These are phyloP conservation scores for Sabellastarte sp. DNA, from an alignment of 2,888 invertebrate species.

Conservation along the genomic window DNA sequence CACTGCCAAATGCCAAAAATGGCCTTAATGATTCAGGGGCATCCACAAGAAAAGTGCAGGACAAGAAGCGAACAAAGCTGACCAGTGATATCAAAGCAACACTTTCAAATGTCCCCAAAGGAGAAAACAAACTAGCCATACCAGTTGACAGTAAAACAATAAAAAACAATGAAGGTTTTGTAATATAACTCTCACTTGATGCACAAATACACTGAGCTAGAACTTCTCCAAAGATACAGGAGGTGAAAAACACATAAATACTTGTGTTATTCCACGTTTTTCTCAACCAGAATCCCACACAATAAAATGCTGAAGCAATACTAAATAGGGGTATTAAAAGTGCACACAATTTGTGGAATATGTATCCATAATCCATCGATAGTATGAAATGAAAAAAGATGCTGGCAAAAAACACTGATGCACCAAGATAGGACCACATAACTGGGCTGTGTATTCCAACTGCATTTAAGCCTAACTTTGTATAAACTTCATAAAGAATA, in stretches of 20 bases:
- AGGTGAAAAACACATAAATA: neutral
- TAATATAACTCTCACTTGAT: neutral
- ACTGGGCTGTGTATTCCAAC: too few relatives aligned
- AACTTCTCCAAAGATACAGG: neutral
- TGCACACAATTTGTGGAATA: neutral
- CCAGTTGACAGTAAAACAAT: neutral
- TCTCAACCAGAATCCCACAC: neutral
- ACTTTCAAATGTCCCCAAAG: neutral
- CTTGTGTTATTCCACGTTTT: neutral
- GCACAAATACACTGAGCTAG: neutral
- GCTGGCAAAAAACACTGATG: too few relatives aligned
- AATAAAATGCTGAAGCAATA: neutral
- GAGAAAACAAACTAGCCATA: neutral
- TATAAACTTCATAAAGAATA: too few relatives aligned
- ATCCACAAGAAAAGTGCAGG: neutral
- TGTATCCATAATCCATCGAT: neutral
- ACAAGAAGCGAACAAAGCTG: neutral
- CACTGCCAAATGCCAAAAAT: neutral
- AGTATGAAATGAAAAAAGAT: neutral
- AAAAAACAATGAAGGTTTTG: neutral
- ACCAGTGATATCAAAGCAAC: neutral
- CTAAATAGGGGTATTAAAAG: neutral
- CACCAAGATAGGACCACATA: too few relatives aligned
- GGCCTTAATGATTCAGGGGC: neutral
- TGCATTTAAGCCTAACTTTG: too few relatives aligned